Evolutionary conservation across 2,113 vertebrate species (phyloP).

Genomic region (Ceyx margarethae): DNA sequence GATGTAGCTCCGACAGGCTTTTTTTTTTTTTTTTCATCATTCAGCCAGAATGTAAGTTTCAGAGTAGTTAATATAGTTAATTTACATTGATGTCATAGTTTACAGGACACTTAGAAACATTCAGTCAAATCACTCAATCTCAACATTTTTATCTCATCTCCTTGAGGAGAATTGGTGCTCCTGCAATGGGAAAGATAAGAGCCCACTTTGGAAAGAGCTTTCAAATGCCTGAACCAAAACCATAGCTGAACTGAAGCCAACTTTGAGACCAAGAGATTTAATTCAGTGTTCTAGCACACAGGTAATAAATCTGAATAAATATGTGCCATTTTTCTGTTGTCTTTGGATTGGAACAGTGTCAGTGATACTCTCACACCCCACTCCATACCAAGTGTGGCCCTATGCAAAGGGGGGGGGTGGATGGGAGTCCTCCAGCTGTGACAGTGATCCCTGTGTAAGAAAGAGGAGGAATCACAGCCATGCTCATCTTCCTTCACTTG

Average conservation of each 20-base stretch:
- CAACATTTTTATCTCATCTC: background rate
- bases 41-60: constrained; percentile 33
- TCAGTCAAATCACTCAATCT: background rate
- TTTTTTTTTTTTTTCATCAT: background rate
- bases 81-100: constrained; percentile 24
- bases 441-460: background rate
- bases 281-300: background rate
- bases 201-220: background rate
- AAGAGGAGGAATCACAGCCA: background rate
- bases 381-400: background rate
- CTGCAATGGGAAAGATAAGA: background rate
- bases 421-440: background rate
- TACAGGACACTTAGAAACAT: constrained; percentile 10
- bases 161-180: background rate
- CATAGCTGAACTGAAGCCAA: background rate
- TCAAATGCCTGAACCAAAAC: background rate
- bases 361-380: background rate
- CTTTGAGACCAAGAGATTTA: background rate
- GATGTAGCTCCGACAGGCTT: constrained; percentile 55
- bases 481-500: background rate
- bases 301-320: background rate
- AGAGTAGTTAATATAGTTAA: constrained; percentile 55
- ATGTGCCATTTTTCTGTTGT: background rate
- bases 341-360: background rate
- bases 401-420: background rate